These are phyloP conservation scores for Rapana venosa DNA, from an alignment of 2,888 invertebrate genomes.

Conservation along the genomic window DNA sequence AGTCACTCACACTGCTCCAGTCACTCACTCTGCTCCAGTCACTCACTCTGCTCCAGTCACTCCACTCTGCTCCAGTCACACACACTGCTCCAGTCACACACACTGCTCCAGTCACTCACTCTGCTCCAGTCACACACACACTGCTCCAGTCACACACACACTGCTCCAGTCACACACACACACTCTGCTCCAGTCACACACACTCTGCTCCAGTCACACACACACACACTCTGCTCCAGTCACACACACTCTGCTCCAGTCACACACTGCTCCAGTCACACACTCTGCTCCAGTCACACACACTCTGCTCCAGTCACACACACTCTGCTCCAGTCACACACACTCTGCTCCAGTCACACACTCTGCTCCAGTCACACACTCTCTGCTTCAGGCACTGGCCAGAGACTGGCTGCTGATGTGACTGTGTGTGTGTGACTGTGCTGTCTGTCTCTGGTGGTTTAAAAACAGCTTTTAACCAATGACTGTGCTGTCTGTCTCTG, in stretches of 20 bases:
- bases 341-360: background rate
- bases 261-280: background rate
- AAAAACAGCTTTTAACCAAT: no score
- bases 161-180: background rate
- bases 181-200: background rate
- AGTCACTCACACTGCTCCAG: background rate
- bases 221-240: background rate
- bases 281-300: background rate
- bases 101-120: background rate
- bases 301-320: background rate
- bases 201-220: background rate
- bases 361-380: background rate
- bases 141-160: background rate
- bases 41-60: background rate
- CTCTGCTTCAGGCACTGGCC: background rate
- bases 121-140: no score
- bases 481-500: no score
- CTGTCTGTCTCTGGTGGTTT: no score
- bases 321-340: background rate
- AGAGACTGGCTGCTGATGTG: no score
- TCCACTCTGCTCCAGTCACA: background rate
- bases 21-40: background rate
- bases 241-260: background rate
- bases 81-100: background rate
- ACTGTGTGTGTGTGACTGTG: no score